These are phyloP conservation scores for Syngnathoides biaculeatus DNA, from an alignment of 2,113 vertebrate genomes.

Conservation along the genomic window DNA sequence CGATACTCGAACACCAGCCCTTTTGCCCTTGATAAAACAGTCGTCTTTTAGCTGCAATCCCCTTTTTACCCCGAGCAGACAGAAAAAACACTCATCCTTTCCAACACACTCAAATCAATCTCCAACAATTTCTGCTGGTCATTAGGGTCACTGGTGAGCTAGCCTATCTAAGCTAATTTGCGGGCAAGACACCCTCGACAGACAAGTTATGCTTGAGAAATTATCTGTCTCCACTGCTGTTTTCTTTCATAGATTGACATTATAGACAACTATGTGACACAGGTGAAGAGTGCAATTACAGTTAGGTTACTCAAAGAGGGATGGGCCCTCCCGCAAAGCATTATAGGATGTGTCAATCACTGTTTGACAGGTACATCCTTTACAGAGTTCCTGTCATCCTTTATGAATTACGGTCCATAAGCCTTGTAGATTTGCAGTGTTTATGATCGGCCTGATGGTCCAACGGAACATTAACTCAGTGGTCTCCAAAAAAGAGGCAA, in stretches of 20 bases:
- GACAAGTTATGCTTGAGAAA: not conserved
- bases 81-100: too few relatives aligned
- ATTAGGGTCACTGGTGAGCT: too few relatives aligned
- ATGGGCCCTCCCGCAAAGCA: not conserved
- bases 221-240: not conserved
- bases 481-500: slow-evolving; percentile 26
- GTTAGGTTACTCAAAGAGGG: not conserved
- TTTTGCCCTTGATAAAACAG: too few relatives aligned
- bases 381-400: slow-evolving; percentile 57
- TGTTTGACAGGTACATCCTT: slow-evolving; percentile 61
- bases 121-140: too few relatives aligned
- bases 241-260: not conserved
- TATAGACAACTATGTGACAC: not conserved
- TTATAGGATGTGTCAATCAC: not conserved
- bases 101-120: too few relatives aligned
- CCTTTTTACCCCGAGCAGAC: too few relatives aligned
- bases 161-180: too few relatives aligned
- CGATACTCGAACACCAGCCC: too few relatives aligned
- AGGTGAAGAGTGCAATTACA: not conserved
- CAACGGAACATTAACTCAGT: slow-evolving; percentile 40
- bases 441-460: slow-evolving; percentile 44
- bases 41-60: too few relatives aligned
- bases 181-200: not conserved
- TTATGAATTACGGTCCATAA: slow-evolving; percentile 62
- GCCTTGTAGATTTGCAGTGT: slow-evolving; percentile 40